Conservation (phyloP, 1,140 invertebrate species). For the Pogonognathellus flavescens region DNA sequence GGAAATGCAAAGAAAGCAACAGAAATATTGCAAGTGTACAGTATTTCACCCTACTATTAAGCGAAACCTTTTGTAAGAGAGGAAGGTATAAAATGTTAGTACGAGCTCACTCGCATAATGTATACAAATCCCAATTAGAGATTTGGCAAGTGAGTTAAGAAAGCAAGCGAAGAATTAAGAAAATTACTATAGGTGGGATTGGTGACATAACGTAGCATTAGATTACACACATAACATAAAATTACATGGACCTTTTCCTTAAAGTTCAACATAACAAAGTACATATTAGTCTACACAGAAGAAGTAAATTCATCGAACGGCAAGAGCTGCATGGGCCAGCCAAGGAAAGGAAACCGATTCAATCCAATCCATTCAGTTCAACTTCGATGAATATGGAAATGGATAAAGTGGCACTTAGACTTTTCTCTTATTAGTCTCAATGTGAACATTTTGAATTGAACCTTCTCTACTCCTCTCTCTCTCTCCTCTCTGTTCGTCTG, state of each 20-base stretch:
- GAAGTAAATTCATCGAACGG: background rate
- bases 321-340: background rate
- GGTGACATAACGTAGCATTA: constrained; percentile 33
- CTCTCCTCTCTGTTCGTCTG: constrained; percentile 25
- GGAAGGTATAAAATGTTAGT: constrained; percentile 1
- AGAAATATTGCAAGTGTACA: too few relatives aligned
- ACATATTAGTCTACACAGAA: constrained; percentile 45
- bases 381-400: constrained; percentile 51
- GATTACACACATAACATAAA: constrained; percentile 46
- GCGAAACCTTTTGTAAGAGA: background rate
- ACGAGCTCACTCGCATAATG: background rate
- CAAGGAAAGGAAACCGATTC: constrained; percentile 39
- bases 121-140: constrained; percentile 45
- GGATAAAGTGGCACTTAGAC: constrained; percentile 53
- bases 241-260: constrained; percentile 31
- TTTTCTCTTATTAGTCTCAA: constrained; percentile 47
- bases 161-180: constrained; percentile 42
- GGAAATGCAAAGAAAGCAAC: too few relatives aligned
- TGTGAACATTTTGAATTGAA: constrained; percentile 30
- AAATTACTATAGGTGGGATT: constrained; percentile 47
- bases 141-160: constrained; percentile 45
- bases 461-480: background rate
- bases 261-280: constrained; percentile 43
- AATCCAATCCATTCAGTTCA: constrained; percentile 48
- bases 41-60: background rate